A percentile compares a stretch with the other conserved stretches of the same genome.
Conservation (phyloP, 2,888 invertebrate genomes). For the Rhagium mordax region DNA sequence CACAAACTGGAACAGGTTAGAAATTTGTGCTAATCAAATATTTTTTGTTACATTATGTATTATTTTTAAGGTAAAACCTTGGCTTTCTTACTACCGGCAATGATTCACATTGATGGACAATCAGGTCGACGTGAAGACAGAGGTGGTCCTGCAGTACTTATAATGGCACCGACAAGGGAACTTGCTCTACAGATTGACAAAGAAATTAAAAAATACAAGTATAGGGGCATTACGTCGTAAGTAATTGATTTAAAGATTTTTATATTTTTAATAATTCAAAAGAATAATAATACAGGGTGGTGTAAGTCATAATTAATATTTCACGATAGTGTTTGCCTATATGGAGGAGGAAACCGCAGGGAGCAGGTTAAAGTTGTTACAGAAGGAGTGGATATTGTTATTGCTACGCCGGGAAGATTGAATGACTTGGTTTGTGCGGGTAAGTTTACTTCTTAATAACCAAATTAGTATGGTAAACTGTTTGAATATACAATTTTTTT, state of each 20-base stretch:
- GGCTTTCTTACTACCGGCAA: slow-evolving; percentile 92
- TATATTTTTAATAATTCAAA: neutral
- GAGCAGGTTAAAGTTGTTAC: slow-evolving; percentile 84
- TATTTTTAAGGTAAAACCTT: slow-evolving; percentile 83
- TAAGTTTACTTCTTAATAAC: slow-evolving; percentile 39
- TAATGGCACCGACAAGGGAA: slow-evolving; percentile 95
- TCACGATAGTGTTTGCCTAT: slow-evolving; percentile 82
- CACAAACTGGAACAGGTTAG: slow-evolving; percentile 88
- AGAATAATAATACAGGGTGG: slow-evolving; percentile 1
- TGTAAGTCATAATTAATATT: slow-evolving; percentile 20
- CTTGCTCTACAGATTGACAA: slow-evolving; percentile 93
- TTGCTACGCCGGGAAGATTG: slow-evolving; percentile 94
- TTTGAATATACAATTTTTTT: neutral
- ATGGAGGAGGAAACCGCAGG: slow-evolving; percentile 89
- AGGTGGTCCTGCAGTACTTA: slow-evolving; percentile 87
- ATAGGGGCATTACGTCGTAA: slow-evolving; percentile 88
- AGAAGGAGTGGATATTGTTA: slow-evolving; percentile 93
- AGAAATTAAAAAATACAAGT: slow-evolving; percentile 91
- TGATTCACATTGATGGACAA: slow-evolving; percentile 94
- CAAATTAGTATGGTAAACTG: neutral
- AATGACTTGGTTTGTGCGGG: slow-evolving; percentile 87
- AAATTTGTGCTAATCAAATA: neutral
- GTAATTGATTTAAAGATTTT: slow-evolving; percentile 53
- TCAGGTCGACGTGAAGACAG: slow-evolving; percentile 80
- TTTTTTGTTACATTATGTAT: neutral